phyloP scores from a whole-genome alignment of 2,113 vertebrate genomes.

The Phainopepla nitens region DNA sequence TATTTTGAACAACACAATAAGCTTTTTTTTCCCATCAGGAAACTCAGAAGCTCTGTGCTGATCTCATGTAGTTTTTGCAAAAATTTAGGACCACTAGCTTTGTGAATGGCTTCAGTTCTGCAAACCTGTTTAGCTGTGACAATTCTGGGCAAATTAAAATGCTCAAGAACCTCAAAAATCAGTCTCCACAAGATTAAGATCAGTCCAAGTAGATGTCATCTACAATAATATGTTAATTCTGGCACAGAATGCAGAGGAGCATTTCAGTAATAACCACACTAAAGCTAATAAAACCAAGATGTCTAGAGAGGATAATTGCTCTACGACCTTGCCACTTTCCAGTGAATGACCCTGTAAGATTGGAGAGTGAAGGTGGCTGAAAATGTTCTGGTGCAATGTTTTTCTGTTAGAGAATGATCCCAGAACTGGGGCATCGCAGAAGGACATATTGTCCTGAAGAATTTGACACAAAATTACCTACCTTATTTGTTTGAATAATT shows the following conservation, averaged over 20 bases:
- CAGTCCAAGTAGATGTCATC: background rate
- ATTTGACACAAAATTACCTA: background rate
- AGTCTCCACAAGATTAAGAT: background rate
- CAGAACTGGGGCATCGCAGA: background rate
- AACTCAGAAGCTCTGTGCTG: background rate
- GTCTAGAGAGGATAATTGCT: background rate
- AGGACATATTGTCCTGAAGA: background rate
- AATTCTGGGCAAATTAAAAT: background rate
- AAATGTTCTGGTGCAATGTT: background rate
- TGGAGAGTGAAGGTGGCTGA: background rate
- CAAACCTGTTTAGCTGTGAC: background rate
- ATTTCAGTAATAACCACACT: background rate
- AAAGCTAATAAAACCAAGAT: background rate
- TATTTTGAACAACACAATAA: background rate
- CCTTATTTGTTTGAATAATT: background rate
- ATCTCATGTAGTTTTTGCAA: background rate
- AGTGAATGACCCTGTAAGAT: background rate
- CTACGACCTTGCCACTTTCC: background rate
- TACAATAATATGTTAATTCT: slow-evolving; percentile 3
- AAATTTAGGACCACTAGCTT: background rate
- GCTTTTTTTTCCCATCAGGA: background rate
- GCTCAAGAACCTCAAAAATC: background rate
- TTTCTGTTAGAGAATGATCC: background rate
- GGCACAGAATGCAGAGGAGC: background rate
- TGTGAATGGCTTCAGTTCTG: background rate